These are phyloP conservation scores for Euwallacea similis DNA, from an alignment of 1,140 invertebrate genomes.

Conservation along the genomic window DNA sequence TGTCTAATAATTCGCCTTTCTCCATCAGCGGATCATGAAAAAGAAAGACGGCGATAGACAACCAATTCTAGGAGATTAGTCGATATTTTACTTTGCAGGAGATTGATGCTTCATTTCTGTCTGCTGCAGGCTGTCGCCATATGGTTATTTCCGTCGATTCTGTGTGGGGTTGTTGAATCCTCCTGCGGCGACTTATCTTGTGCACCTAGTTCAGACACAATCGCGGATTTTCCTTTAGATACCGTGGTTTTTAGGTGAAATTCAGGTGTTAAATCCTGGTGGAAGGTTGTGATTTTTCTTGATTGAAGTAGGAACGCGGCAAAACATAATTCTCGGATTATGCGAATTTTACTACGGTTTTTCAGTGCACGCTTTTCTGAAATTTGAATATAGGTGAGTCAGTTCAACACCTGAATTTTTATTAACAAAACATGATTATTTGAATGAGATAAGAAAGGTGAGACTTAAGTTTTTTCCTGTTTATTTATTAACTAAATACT, in stretches of 20 bases:
- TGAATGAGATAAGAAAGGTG: constrained; percentile 1
- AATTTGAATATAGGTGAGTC: constrained; percentile 7
- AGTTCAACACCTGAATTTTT: background rate
- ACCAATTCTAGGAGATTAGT: no score
- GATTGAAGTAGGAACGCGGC: background rate
- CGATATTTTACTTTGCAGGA: background rate
- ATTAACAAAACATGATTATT: background rate
- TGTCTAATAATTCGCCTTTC: constrained; percentile 10
- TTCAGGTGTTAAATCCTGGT: constrained; percentile 9
- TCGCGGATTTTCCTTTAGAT: constrained; percentile 34
- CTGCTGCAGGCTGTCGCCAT: background rate
- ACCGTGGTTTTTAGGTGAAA: constrained; percentile 26
- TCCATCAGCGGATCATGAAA: constrained; percentile 5
- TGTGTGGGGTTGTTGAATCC: constrained; percentile 18
- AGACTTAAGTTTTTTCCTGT: background rate
- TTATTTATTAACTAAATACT: background rate
- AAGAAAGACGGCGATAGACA: constrained; percentile 14
- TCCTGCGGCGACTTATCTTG: constrained; percentile 24
- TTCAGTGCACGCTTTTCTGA: background rate
- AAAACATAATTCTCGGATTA: background rate
- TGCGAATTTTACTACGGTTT: background rate
- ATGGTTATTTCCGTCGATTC: constrained; percentile 20
- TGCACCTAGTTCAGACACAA: constrained; percentile 44
- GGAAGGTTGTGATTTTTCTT: background rate
- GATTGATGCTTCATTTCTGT: constrained; percentile 21